These are phyloP conservation scores for Cryptocheilus praepositus DNA, from an alignment of 2,888 invertebrate species.

Conservation along the genomic window DNA sequence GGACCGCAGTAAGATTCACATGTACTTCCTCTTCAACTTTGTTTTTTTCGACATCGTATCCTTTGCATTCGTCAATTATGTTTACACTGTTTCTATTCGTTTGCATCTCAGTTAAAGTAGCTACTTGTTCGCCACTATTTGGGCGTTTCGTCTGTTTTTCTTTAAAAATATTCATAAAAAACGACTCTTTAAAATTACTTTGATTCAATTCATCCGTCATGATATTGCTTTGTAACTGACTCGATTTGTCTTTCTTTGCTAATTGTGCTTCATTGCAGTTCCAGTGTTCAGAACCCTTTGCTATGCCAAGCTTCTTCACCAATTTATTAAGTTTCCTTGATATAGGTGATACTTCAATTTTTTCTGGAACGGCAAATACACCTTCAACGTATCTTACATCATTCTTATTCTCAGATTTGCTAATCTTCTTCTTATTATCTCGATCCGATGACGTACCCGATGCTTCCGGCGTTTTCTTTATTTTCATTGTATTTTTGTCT, in stretches of 20 bases:
- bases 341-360: constrained; percentile 41
- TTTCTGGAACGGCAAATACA: background rate
- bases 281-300: no score
- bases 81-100: background rate
- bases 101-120: background rate
- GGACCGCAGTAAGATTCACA: background rate
- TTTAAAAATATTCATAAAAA: constrained; percentile 68
- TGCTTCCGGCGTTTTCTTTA: background rate
- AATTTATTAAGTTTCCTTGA: constrained; percentile 63
- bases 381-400: constrained; percentile 6
- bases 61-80: background rate
- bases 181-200: constrained; percentile 65
- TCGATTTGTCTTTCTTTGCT: constrained; percentile 15
- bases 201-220: constrained; percentile 34
- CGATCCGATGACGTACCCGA: background rate
- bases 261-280: constrained; percentile 32
- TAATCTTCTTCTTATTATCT: background rate
- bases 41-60: background rate
- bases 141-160: constrained; percentile 20
- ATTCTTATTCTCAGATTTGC: background rate
- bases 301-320: constrained; percentile 17
- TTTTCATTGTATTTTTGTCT: background rate
- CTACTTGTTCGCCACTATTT: background rate
- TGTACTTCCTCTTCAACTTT: background rate
- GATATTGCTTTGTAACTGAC: constrained; percentile 16